phyloP scores from a whole-genome alignment of 2,113 vertebrate species.

The Mustela lutreola region DNA sequence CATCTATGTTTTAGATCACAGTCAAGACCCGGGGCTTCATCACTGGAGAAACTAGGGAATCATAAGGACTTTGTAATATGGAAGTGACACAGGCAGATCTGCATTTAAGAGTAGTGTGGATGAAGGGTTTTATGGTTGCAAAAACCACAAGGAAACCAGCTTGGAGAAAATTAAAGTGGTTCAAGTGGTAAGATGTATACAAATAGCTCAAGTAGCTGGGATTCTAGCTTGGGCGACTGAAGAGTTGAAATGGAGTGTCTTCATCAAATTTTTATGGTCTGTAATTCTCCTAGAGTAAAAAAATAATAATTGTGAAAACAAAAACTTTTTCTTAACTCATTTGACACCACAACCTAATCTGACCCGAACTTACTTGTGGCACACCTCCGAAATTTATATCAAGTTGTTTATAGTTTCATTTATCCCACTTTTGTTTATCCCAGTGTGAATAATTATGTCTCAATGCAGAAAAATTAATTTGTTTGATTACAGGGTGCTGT shows the following conservation, averaged over 20 bases:
- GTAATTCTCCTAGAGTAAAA: neutral
- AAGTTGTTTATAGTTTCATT: neutral
- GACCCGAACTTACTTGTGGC: neutral
- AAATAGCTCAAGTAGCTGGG: neutral
- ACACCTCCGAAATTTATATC: neutral
- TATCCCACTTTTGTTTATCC: neutral
- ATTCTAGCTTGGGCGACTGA: slow-evolving; percentile 27
- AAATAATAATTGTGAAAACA: slow-evolving; percentile 43
- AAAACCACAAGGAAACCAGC: neutral
- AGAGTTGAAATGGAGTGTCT: neutral
- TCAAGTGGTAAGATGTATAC: neutral
- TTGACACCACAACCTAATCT: slow-evolving; percentile 24
- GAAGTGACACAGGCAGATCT: neutral
- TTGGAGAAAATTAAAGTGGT: neutral
- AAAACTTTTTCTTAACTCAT: neutral
- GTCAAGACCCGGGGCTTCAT: neutral
- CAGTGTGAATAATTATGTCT: neutral
- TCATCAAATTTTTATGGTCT: neutral
- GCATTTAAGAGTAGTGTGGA: neutral
- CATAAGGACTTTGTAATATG: neutral
- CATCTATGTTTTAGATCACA: neutral
- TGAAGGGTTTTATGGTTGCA: neutral
- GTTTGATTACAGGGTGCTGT: neutral
- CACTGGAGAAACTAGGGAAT: neutral
- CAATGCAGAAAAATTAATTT: slow-evolving; percentile 54